These are phyloP conservation scores for Lasioglossum villosulum DNA, from an alignment of 2,888 invertebrate species.

Conservation along the genomic window DNA sequence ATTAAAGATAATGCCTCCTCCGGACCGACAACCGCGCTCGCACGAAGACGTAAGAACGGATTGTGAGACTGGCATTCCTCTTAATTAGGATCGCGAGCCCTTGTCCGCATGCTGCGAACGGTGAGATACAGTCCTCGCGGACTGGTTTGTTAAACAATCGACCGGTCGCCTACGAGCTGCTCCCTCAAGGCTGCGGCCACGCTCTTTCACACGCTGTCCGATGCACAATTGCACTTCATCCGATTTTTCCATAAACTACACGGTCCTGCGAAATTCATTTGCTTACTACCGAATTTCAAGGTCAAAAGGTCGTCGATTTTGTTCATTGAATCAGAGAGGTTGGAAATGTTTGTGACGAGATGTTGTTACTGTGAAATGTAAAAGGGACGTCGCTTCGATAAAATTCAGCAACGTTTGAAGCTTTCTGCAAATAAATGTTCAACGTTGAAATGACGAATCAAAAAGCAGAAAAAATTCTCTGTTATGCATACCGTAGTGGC, in stretches of 20 bases:
- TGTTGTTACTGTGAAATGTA: background rate
- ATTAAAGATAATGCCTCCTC: slow-evolving; percentile 69
- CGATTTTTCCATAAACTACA: background rate
- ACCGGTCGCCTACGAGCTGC: slow-evolving; percentile 15
- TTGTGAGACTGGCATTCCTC: slow-evolving; percentile 69
- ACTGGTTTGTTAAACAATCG: slow-evolving; percentile 66
- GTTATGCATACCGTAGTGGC: too few species aligned
- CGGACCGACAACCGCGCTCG: slow-evolving; percentile 51
- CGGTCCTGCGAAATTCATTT: background rate
- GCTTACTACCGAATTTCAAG: too few species aligned
- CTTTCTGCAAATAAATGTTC: background rate
- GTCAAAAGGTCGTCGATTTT: too few species aligned
- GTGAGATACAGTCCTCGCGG: slow-evolving; percentile 45
- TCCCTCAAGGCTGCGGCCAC: slow-evolving; percentile 18
- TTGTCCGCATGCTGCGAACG: slow-evolving; percentile 29
- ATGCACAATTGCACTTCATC: background rate
- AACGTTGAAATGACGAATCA: too few species aligned
- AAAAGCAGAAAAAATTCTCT: too few species aligned
- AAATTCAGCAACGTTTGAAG: background rate
- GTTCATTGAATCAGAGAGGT: background rate
- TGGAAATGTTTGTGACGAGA: background rate
- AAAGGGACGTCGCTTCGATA: background rate
- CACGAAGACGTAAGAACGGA: slow-evolving; percentile 59
- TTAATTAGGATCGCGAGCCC: slow-evolving; percentile 66
- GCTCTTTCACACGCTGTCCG: slow-evolving; percentile 27